Base-by-base conservation (phyloP, 2,888 invertebrate species). In the Mythimna impura region DNA sequence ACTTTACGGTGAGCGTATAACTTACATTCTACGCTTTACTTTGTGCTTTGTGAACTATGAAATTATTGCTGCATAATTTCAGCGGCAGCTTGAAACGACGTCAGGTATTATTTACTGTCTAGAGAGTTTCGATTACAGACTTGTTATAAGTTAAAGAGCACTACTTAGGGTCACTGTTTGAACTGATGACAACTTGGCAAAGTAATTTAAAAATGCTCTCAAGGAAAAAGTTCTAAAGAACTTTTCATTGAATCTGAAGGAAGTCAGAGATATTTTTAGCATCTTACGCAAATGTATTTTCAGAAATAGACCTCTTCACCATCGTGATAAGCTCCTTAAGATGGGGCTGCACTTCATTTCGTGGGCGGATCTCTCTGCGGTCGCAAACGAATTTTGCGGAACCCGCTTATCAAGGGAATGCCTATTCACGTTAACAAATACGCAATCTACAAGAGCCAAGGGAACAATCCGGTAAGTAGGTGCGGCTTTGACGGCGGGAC, bases 31-130 rank as follows among this genome's bases (percentile, higher is more conserved):
- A 76, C 83, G 84, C 81, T 84, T 88, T 88, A 87, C 88, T 89
- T 87, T 86, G 88, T 84, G 88, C 88, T 89, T 88, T 89, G 88
- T 86, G 88, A 88, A 87, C 88, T 87, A 86, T 89, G 88, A 91
- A 91, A 90, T 90, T 87, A 89, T 90, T 87, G 84, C 85, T 85
- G 88, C 86, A 89, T 88, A 88, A 87, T 88, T 89, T 87, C 84
- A 88, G 81, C 83, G 79, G 82, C 83, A 80, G 84, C 80, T 77
- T 79, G 81, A 65, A 82, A 82, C 75, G 81, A 83, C 81, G 81
- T 71, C 76, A 84, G 83, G 80, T 82, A 86, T 80, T 86, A 87
- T 87, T 87, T 88, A 85, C 65, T 73, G 81, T 81, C 74, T 77
- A 75, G 70, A 79, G 76, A 79, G 58, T 82, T 80, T 79, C 78